These are phyloP conservation scores for Lasius platythorax DNA, from an alignment of 2,888 invertebrate genomes.

Conservation along the genomic window DNA sequence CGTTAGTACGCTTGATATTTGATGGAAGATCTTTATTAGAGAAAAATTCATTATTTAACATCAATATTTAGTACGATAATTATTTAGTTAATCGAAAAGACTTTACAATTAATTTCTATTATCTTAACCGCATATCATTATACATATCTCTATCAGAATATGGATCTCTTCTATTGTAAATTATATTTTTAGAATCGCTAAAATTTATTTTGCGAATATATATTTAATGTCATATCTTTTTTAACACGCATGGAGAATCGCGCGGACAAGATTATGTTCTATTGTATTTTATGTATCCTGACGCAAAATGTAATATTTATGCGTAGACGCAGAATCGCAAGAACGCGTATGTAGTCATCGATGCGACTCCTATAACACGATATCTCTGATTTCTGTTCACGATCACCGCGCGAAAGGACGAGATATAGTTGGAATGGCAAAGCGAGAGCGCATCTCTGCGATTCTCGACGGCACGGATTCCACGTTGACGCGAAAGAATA, in stretches of 20 bases:
- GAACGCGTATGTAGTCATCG: neutral
- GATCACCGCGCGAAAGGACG: constrained; percentile 21
- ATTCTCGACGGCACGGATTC: constrained; percentile 19
- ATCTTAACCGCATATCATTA: no score
- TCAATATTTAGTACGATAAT: neutral
- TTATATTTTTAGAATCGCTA: neutral
- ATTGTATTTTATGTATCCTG: neutral
- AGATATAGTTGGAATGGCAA: constrained; percentile 1
- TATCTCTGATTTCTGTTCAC: constrained; percentile 51
- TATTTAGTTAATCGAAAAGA: neutral
- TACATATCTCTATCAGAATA: neutral
- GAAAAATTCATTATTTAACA: neutral
- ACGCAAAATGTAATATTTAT: neutral
- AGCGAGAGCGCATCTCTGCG: neutral
- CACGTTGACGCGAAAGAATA: constrained; percentile 50
- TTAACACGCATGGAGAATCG: neutral
- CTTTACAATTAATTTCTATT: neutral
- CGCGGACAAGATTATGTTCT: neutral
- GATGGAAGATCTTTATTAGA: neutral
- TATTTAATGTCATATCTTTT: neutral
- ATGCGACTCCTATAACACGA: neutral
- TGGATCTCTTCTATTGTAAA: neutral
- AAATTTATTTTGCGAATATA: neutral
- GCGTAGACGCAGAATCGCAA: neutral
- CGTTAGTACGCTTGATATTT: neutral